Evolutionary conservation across 2,113 vertebrate species (phyloP), one percentile per base, ranked within the genome.

Genomic region (Calyptommatus sinebrachiatus): DNA sequence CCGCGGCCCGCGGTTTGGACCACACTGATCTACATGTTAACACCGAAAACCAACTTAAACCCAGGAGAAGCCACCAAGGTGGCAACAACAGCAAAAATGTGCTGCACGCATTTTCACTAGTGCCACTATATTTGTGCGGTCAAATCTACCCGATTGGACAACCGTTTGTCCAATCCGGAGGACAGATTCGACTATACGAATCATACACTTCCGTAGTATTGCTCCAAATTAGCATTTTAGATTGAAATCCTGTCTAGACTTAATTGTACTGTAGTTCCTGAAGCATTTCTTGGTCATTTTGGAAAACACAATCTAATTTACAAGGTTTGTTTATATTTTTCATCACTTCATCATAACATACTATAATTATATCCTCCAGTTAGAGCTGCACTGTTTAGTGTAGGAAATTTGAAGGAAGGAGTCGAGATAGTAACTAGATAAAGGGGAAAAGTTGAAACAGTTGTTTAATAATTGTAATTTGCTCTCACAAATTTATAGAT

Each of bases 271-370:
- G 41, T 84, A 86, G 82, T 89, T 85, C 82, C 79, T 5, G 50
- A 92, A 87, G 86, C 83, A 86, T 77, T 91, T 84, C 81, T 91
- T 88, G 90, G 90, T 88, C 45, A 62, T 86, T 82, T 91, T 88
- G 84, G 92, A 88, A 70, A 82, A 86, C 91, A 73, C 89, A 91
- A 91, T 93, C 86, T 91, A 83, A 85, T 88, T 93, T 50, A 90
- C 90, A 91, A 86, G 89, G 79, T 90, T 94, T 87, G 91, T 94
- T 92, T 92, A 92, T 94, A 85, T 87, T 91, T 92, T 86, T 87
- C 87, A 88, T 93, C 87, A 84, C 93, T 89, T 80, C 83, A 92
- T 89, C 91, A 88, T 89, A 90, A 90, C 91, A 92, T 92, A 89
- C 88, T 91, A 84, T 87, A 84, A 85, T 90, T 93, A 91, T 90